Base-by-base conservation (phyloP, 2,888 invertebrate genomes). In the Orthonychiurus folsomi region DNA sequence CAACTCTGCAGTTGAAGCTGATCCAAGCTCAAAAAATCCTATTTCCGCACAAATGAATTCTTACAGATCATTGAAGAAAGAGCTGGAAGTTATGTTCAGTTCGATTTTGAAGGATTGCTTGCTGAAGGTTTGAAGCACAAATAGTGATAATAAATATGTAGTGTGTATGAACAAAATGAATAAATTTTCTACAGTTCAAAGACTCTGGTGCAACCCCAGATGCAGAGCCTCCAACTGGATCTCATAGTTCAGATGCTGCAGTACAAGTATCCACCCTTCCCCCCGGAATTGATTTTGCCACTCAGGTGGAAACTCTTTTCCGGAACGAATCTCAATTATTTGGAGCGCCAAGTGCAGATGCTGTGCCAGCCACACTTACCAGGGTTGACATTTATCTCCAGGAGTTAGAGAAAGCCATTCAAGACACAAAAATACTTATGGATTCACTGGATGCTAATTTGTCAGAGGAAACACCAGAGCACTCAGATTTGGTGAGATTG, bases 351-450 rank as follows among this genome's bases (percentile, higher is more conserved):
- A 57, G 54, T 23, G 56, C 63, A 18, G 56, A 56, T 0, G 52
- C 52, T 12, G 52, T 12, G 28, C 23, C 25, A 21, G 56, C 60
- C 2, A 67, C 67, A 3, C 59, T 86, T 79, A 89, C 89, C 52
- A 86, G 89, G 2, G 86, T 87, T 76, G 90, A 91, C 74, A 90
- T 89, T 0, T 92, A 90, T 75, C 78, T 85, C 61, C 85, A 84
- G 72, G 90, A 92, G 76, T 77, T 92, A 48, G 81, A 83, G 50
- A 83, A 84, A 2, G 91, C 89, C 0, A 81, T 90, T 2, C 79
- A 78, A 53, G 91, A 92, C 74, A 5, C 15, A n/a, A n/a, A n/a
- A n/a, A n/a, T n/a, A n/a, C n/a, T n/a, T n/a, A n/a, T n/a, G n/a
- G n/a, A n/a, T n/a, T n/a, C n/a, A n/a, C n/a, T n/a, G n/a, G n/a